phyloP scores from a whole-genome alignment of 1,140 invertebrate species.

The Drosophila biarmipes region DNA sequence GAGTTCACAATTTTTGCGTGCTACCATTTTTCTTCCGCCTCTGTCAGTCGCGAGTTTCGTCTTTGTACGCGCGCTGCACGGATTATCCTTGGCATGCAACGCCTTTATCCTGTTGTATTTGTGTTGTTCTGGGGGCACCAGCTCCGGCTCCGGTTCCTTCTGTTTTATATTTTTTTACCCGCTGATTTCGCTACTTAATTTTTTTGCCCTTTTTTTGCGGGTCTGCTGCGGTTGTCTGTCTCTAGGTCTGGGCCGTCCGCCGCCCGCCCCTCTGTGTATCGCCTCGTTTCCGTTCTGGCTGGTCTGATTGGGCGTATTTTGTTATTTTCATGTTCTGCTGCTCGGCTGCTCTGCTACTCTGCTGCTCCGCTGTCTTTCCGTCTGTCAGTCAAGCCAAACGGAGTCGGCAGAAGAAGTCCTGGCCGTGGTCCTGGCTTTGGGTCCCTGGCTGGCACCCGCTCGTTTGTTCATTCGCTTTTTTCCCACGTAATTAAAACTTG shows the following conservation, averaged over 20 bases:
- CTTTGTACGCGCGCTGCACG: constrained; percentile 34
- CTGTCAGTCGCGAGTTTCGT: constrained; percentile 32
- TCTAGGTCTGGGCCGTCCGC: constrained; percentile 32
- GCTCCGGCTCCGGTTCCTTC: constrained; percentile 15
- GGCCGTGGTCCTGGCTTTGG: constrained; percentile 26
- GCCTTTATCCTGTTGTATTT: constrained; percentile 81
- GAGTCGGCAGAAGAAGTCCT: constrained; percentile 40
- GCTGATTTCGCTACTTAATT: constrained; percentile 82
- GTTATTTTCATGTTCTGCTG: constrained; percentile 72
- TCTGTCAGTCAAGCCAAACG: constrained; percentile 64
- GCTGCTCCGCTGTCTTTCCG: constrained; percentile 1
- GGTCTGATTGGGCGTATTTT: constrained; percentile 81
- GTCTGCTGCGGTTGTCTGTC: constrained; percentile 29
- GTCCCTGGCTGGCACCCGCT: constrained; percentile 31
- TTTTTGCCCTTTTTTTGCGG: constrained; percentile 61
- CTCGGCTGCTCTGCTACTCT: constrained; percentile 14
- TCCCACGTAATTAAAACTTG: constrained; percentile 82
- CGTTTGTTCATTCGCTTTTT: constrained; percentile 64
- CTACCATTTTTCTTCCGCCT: constrained; percentile 75
- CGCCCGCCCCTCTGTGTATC: constrained; percentile 45
- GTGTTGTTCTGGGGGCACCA: constrained; percentile 52
- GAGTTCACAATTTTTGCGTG: constrained; percentile 82
- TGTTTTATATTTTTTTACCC: constrained; percentile 51
- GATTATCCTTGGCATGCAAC: constrained; percentile 82
- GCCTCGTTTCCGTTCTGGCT: constrained; percentile 61